Base-by-base conservation (phyloP, 1,140 invertebrate genomes). In the Tribolium castaneum region DNA sequence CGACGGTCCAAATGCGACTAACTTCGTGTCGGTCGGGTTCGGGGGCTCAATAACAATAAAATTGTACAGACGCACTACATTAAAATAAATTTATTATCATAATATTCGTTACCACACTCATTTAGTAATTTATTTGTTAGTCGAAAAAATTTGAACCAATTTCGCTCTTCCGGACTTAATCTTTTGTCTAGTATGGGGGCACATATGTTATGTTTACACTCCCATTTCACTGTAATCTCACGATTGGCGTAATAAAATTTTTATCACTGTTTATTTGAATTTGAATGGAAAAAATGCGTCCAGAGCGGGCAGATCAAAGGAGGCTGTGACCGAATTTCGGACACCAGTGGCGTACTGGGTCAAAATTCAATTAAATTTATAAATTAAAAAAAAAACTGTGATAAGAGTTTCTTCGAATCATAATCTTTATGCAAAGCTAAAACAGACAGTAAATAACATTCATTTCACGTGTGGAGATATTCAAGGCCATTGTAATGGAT, bases 31-130 rank as follows among this genome's bases (percentile, higher is more conserved):
- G 49, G 22, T 52, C 71, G 71, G 49, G n/a, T n/a, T n/a, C n/a
- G 10, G 5, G 6, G n/a, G 7, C 6, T 49, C 25, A n/a, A 49
- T 22, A 72, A 72, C 25, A 72, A 73, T 52, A 52, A 73, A 73
- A 54, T 12, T 51, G 71, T 73, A 73, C 71, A 73, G 71, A 73
- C 71, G 71, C 71, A 73, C 22, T 73, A 73, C 71, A 73, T 51
- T 73, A 54, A 52, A 52, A 73, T 34, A 34, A 66, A 73, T 73
- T 73, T 51, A 73, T 73, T 72, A 50, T 22, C 52, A 54, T 54
- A 73, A 73, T 73, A 54, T 51, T 51, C 45, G 59, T 30, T 35
- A 30, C 9, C 70, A 72, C n/a, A 5, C 50, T 39, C 6, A 72
- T 72, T 72, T 52, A 50, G 6, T 51, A 50, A 51, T 72, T 45